Evolutionary conservation across 2,797 vertebrate genomes (phyloP), one percentile per base, ranked within the genome.

Genomic region (Dermochelys coriacea): DNA sequence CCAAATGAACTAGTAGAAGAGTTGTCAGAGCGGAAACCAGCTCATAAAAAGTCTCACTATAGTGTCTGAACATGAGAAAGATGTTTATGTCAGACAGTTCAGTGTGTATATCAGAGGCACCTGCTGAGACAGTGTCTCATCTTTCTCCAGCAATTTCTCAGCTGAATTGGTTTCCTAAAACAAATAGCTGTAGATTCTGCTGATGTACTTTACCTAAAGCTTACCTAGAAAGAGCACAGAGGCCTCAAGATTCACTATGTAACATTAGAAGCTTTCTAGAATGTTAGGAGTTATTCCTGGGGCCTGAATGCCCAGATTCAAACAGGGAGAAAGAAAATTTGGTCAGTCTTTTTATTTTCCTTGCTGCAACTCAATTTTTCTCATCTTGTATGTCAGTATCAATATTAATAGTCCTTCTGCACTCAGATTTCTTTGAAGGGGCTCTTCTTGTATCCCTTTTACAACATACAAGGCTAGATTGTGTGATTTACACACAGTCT

Each of bases 371-470:
- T 81, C n/a, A 51, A 3, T 64, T 93, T 90, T 90, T 93, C 74
- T 92, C 23, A 41, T 68, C 81, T 71, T 64, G 85, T 74, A 31
- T 79, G 34, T 87, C 64, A 37, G 1, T 51, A 84, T 3, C 41
- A 6, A 89, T 16, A 78, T 3, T 29, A 88, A 89, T 0, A 0
- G 59, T 18, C n/a, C 16, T 41, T 80, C 14, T 21, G 59, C 16
- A 91, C 80, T 31, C 93, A 27, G 78, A 88, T 78, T 78, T 19
- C 86, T 81, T 64, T 90, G 64, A 23, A 94, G 91, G 87, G 84
- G 6, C 14, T 1, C 31, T 14, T 54, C 84, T 82, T 15, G 3
- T 25, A 87, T 2, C 54, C 88, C 2, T 82, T 87, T 85, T 75
- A 89, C 7, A 92, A 34, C 7, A 77, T 64, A 74, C 1, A 88